phyloP scores from a whole-genome alignment of 2,888 invertebrate genomes.

The Nomada ruficornis region DNA sequence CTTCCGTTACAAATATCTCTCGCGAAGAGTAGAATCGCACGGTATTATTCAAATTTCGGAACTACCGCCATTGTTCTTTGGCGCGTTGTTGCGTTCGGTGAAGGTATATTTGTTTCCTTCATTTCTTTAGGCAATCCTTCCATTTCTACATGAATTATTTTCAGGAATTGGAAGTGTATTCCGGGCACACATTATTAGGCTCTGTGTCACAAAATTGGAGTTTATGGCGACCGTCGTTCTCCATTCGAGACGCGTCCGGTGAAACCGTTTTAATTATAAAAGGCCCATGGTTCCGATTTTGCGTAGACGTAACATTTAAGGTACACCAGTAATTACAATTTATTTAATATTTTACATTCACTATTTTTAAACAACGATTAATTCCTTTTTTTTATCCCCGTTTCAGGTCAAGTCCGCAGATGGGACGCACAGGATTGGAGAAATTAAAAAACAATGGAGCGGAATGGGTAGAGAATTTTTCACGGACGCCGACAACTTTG shows the following conservation, averaged over 20 bases:
- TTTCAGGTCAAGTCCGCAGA: constrained; percentile 91
- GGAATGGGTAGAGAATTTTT: constrained; percentile 92
- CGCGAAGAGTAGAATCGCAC: neutral
- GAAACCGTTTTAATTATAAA: constrained; percentile 91
- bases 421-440: constrained; percentile 91
- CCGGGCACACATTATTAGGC: constrained; percentile 89
- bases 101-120: neutral
- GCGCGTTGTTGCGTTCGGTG: neutral
- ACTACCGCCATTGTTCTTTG: neutral
- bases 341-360: neutral
- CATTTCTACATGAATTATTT: neutral
- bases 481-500: constrained; percentile 95
- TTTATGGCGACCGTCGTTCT: constrained; percentile 90
- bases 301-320: constrained; percentile 90
- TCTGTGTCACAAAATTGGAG: constrained; percentile 92
- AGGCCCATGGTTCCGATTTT: constrained; percentile 90
- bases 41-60: neutral
- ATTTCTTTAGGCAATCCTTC: too few relatives aligned
- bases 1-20: neutral
- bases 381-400: constrained; percentile 2
- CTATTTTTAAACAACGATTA: neutral
- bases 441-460: constrained; percentile 96
- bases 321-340: constrained; percentile 83
- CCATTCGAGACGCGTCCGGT: constrained; percentile 90
- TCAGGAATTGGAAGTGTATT: constrained; percentile 91